phyloP scores from a whole-genome alignment of 2,888 invertebrate species.

The Harpagoxenus sublaevis region DNA sequence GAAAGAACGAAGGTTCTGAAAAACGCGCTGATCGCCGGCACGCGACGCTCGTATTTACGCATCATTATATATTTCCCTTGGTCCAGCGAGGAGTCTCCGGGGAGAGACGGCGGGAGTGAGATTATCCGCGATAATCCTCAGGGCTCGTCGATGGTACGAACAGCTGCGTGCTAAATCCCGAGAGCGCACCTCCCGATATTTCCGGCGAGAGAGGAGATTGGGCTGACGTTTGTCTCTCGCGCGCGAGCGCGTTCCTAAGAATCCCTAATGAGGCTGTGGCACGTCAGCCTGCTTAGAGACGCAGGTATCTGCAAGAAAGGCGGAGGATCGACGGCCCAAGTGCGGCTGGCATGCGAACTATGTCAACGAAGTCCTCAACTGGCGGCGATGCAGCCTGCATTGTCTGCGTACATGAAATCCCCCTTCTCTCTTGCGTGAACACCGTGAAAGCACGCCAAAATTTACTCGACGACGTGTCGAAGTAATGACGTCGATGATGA shows the following conservation, averaged over 20 bases:
- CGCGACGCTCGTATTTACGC: slow-evolving; percentile 29
- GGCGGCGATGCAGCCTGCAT: slow-evolving; percentile 59
- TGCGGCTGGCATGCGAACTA: slow-evolving; percentile 77
- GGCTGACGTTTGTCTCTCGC: slow-evolving; percentile 62
- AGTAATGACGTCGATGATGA: not conserved
- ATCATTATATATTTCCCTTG: slow-evolving; percentile 12
- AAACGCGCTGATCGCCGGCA: slow-evolving; percentile 11
- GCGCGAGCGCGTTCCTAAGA: slow-evolving; percentile 63
- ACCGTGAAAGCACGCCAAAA: slow-evolving; percentile 28
- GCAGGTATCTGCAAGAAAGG: slow-evolving; percentile 67
- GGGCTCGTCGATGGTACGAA: slow-evolving; percentile 33
- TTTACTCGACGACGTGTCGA: slow-evolving; percentile 15
- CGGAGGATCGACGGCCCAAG: slow-evolving; percentile 64
- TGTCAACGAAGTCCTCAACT: slow-evolving; percentile 65
- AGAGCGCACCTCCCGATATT: slow-evolving; percentile 36
- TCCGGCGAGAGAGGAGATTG: slow-evolving; percentile 9
- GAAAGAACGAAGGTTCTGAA: not conserved
- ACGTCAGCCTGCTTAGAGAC: slow-evolving; percentile 65
- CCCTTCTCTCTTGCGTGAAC: not conserved
- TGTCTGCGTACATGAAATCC: slow-evolving; percentile 42
- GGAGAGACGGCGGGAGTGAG: slow-evolving; percentile 12
- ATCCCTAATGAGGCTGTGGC: slow-evolving; percentile 74
- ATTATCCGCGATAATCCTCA: slow-evolving; percentile 48
- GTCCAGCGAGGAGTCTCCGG: not conserved
- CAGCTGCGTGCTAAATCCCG: slow-evolving; percentile 50